Base-by-base conservation (phyloP, 2,113 vertebrate species). In the Vimba vimba region DNA sequence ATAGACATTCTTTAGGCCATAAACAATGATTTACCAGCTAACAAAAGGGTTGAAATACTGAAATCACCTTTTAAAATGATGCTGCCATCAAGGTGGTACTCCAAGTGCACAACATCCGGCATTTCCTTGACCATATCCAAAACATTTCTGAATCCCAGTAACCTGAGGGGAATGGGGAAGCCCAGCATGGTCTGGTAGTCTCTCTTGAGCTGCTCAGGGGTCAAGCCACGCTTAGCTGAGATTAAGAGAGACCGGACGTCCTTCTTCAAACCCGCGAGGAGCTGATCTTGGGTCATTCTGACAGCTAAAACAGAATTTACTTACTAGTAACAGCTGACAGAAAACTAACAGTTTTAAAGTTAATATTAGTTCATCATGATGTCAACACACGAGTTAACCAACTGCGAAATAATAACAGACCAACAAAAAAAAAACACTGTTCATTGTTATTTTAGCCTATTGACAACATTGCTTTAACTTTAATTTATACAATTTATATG, bases 111-210 rank as follows among this genome's bases (percentile, higher is more conserved):
- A 39, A 96, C 96, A 9, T 97, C 97, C 0, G 97, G 96, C 95
- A 99, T 98, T 62, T 95, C 94, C 50, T 91, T 83, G 60, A 96
- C 93, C 94, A 98, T 93, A 84, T 98, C 96, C 94, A 97, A 91
- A 2, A 96, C 84, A 78, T 93, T 95, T 0, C 59, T 91, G 86
- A 97, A 98, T 39, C 97, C 97, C 75, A 99, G 91, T 1, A 55
- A 2, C 9, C 1, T 91, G 0, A 97, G 91, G 0, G 97, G 98
- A 15, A 99, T 90, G 0, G 93, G 93, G 45, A 90, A 94, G 5
- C 97, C 97, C 6, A 97, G 79, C 95, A 97, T 95, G 43, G 57
- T 27, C 5, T 83, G 3, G 83, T 98, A 99, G 86, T 98, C 97
- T 27, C 87, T 84, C 83, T 92, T 95, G 88, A 99, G 93, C 75